phyloP scores from a whole-genome alignment of 1,140 invertebrate genomes.

The Panagrolaimus sp. region DNA sequence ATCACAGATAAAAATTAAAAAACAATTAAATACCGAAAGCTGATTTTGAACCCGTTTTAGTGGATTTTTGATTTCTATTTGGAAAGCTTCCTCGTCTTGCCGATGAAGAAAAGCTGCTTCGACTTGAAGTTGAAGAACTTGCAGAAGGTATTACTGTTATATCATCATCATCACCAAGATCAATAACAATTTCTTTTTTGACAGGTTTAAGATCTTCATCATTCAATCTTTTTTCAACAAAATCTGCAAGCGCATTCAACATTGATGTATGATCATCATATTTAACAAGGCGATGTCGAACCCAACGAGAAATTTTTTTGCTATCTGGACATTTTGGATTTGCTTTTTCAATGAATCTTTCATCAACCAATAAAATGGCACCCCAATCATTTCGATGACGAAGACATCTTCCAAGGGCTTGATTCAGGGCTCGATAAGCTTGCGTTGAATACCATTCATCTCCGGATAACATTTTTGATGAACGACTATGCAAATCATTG shows the following conservation, averaged over 20 bases:
- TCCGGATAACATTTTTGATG: constrained; percentile 64
- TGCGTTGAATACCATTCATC: constrained; percentile 70
- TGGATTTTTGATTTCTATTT: background rate
- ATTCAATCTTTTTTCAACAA: background rate
- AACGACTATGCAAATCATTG: constrained; percentile 37
- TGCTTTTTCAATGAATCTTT: constrained; percentile 63
- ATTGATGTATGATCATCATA: background rate
- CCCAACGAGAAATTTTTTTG: constrained; percentile 49
- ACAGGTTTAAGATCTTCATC: background rate
- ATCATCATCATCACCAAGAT: constrained; percentile 4
- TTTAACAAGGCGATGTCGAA: constrained; percentile 27
- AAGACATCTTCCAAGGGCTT: constrained; percentile 61
- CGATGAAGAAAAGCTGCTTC: background rate
- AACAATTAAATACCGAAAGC: background rate
- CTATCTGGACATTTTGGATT: constrained; percentile 15
- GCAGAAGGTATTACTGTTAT: too few species aligned
- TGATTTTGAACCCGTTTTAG: background rate
- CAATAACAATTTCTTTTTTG: background rate
- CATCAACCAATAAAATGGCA: constrained; percentile 69
- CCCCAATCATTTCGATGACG: constrained; percentile 68
- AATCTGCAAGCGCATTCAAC: background rate
- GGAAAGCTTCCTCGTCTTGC: background rate
- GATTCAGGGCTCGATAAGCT: constrained; percentile 63
- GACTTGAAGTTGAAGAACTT: background rate
- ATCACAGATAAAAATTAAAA: background rate